Percentiles rank a stretch among this genome's conserved stretches.
These are phyloP conservation scores for Sphaerodactylus townsendi DNA, from an alignment of 2,113 vertebrate genomes.

Conservation along the genomic window DNA sequence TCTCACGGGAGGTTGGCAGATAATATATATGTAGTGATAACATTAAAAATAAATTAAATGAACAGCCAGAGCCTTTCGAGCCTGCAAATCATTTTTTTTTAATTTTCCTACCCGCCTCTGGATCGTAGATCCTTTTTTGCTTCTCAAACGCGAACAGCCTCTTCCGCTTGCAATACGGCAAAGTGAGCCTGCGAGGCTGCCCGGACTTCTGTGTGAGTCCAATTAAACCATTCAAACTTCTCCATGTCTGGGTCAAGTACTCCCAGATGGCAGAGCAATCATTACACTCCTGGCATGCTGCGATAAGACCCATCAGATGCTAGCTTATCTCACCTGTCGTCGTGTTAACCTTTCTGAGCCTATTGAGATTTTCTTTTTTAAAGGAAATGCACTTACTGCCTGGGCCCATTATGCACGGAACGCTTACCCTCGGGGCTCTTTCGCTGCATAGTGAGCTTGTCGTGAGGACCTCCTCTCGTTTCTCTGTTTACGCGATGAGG, in stretches of 20 bases:
- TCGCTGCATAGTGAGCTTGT: too few relatives aligned
- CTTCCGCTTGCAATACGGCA: background rate
- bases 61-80: background rate
- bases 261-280: background rate
- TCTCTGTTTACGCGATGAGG: too few relatives aligned
- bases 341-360: slow-evolving; percentile 10
- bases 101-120: background rate
- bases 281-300: background rate
- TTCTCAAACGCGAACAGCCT: background rate
- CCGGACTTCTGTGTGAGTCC: background rate
- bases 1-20: too few relatives aligned
- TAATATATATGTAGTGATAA: too few relatives aligned
- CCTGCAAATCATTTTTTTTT: background rate
- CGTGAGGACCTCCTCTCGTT: too few relatives aligned
- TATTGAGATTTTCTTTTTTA: slow-evolving; percentile 10
- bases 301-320: slow-evolving; percentile 4
- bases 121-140: background rate
- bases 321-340: background rate
- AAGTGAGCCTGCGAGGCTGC: background rate
- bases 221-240: background rate
- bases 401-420: rapidly evolving
- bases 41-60: too few relatives aligned
- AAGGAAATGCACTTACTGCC: background rate
- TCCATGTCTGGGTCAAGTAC: background rate
- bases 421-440: too few relatives aligned